Evolutionary conservation across 2,888 invertebrate species (phyloP).

Genomic region (Abrostola triplasia): DNA sequence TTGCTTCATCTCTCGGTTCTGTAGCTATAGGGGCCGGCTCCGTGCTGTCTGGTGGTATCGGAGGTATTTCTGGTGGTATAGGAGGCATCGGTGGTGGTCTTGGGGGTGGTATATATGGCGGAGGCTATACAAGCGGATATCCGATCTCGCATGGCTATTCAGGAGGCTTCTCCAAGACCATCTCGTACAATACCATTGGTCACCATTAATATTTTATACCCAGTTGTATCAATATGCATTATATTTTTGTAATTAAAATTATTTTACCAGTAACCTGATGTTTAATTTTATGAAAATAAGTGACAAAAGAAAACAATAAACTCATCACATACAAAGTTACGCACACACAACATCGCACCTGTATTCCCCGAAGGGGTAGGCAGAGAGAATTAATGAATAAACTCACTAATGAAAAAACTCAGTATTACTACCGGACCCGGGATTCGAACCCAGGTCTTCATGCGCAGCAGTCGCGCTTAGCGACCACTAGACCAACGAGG

Average conservation of each 20-base stretch:
- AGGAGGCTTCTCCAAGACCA: slow-evolving; percentile 45
- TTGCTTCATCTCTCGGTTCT: slow-evolving; percentile 26
- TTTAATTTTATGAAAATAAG: too few species aligned
- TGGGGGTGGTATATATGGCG: slow-evolving; percentile 21
- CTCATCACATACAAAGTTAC: too few species aligned
- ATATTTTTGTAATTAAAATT: slow-evolving; percentile 50
- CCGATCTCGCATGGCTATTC: slow-evolving; percentile 40
- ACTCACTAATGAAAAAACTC: too few species aligned
- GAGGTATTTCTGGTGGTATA: slow-evolving; percentile 13
- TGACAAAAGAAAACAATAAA: too few species aligned
- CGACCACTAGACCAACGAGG: too few species aligned
- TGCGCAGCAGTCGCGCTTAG: too few species aligned
- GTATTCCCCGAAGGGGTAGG: too few species aligned
- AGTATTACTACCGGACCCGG: too few species aligned
- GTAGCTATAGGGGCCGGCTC: slow-evolving; percentile 29
- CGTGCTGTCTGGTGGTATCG: slow-evolving; percentile 20
- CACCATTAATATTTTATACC: slow-evolving; percentile 42
- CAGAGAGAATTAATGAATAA: too few species aligned
- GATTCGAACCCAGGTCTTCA: too few species aligned
- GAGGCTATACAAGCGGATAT: slow-evolving; percentile 21
- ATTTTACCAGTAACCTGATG: slow-evolving; percentile 26
- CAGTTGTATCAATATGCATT: slow-evolving; percentile 34
- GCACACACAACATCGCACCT: too few species aligned
- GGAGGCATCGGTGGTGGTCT: slow-evolving; percentile 9
- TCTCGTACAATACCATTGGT: slow-evolving; percentile 51